Percentiles rank a stretch among this genome's conserved stretches.
These are phyloP conservation scores for Cyclophora albipunctata DNA, from an alignment of 2,888 invertebrate species.

Conservation along the genomic window DNA sequence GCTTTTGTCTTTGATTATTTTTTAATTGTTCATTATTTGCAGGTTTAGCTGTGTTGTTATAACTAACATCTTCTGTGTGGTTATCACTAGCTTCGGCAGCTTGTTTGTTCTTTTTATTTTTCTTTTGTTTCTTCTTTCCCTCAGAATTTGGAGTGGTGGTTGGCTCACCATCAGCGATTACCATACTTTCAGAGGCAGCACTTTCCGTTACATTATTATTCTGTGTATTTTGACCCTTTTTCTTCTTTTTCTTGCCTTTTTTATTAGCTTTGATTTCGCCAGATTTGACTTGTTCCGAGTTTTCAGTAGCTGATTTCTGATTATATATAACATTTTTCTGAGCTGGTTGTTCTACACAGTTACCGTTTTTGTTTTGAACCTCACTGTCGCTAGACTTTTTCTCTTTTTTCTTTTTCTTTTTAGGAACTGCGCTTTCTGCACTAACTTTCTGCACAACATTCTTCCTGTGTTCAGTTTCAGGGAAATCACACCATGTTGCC, in stretches of 20 bases:
- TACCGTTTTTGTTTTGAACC: slow-evolving; percentile 2
- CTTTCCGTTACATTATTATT: no score
- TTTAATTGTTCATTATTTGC: background rate
- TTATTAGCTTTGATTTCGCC: background rate
- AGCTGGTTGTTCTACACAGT: slow-evolving; percentile 15
- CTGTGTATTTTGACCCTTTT: slow-evolving; percentile 4
- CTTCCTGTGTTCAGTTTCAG: slow-evolving; percentile 35
- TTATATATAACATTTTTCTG: slow-evolving; percentile 9
- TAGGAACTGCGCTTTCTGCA: slow-evolving; percentile 1
- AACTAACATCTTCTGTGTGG: slow-evolving; percentile 3
- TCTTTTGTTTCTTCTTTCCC: slow-evolving; percentile 3
- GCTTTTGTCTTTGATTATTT: slow-evolving; percentile 18
- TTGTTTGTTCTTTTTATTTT: slow-evolving; percentile 12
- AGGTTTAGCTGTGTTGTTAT: background rate
- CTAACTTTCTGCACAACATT: background rate
- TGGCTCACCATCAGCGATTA: no score
- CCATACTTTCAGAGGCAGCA: no score
- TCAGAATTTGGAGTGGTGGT: background rate
- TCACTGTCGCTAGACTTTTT: slow-evolving; percentile 5
- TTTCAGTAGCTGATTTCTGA: no score
- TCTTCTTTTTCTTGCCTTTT: slow-evolving; percentile 28
- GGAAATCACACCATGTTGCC: slow-evolving; percentile 75
- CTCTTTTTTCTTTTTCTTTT: slow-evolving; percentile 14
- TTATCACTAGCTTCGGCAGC: background rate
- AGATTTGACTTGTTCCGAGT: background rate